Conservation (phyloP, 2,797 vertebrate species). For the Poeciliopsis turneri region DNA sequence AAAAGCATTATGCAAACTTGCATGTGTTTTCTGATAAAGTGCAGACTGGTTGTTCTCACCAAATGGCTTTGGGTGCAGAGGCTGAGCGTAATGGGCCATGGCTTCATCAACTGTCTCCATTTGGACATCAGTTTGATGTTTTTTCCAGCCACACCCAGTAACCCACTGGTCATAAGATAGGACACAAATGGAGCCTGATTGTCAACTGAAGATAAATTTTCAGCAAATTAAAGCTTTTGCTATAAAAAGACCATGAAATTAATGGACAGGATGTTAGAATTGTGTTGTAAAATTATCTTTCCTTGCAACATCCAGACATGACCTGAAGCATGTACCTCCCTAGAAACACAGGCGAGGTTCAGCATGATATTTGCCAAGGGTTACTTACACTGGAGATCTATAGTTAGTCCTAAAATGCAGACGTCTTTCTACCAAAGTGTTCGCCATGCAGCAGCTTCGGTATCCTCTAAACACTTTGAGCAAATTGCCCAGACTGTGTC, state of each 20-base stretch:
- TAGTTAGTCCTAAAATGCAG: constrained; percentile 32
- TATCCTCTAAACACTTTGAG: constrained; percentile 45
- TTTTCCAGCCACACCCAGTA: constrained; percentile 71
- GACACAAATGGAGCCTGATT: constrained; percentile 40
- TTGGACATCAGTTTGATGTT: constrained; percentile 68
- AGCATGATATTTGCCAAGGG: constrained; percentile 13
- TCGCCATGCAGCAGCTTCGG: constrained; percentile 32
- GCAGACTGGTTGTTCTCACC: constrained; percentile 35
- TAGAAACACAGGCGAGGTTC: constrained; percentile 22
- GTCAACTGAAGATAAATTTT: constrained; percentile 42
- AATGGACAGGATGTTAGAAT: constrained; percentile 49
- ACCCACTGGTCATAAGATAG: constrained; percentile 51
- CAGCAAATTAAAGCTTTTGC: constrained; percentile 57
- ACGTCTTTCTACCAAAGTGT: constrained; percentile 31
- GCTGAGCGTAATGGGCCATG: constrained; percentile 57
- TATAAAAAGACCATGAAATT: constrained; percentile 66
- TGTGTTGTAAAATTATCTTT: constrained; percentile 28
- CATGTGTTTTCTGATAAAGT: constrained; percentile 13
- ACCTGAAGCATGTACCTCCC: constrained; percentile 48
- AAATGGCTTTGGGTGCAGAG: constrained; percentile 28
- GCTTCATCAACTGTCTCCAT: constrained; percentile 59
- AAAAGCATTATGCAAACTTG: constrained; percentile 9
- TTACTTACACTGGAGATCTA: constrained; percentile 13
- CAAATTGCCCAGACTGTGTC: constrained; percentile 59
- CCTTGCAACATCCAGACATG: constrained; percentile 28